Conservation (phyloP, 2,888 invertebrate species). For the Sabatieria punctata region DNA sequence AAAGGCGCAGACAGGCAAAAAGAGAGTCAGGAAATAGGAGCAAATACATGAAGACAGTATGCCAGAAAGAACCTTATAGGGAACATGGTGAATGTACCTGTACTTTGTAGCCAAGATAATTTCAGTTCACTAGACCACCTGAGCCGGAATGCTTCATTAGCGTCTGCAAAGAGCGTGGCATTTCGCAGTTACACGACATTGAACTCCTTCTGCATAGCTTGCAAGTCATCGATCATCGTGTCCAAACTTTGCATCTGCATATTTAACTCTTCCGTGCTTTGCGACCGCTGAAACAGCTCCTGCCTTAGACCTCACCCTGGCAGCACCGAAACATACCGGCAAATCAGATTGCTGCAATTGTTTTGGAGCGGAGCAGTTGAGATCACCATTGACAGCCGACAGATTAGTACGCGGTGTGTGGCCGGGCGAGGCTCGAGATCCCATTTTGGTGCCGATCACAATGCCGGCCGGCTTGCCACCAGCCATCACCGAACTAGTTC, state of each 20-base stretch:
- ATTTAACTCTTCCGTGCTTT: conserved; percentile 18
- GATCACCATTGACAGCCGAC: not conserved
- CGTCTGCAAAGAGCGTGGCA: too few relatives aligned
- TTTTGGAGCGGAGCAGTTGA: not conserved
- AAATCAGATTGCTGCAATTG: not conserved
- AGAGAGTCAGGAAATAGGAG: too few relatives aligned
- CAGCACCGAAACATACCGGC: not conserved
- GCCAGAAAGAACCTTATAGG: too few relatives aligned
- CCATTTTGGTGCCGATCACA: conserved; percentile 8
- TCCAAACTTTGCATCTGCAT: conserved; percentile 19
- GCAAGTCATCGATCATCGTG: conserved; percentile 24
- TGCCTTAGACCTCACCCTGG: not conserved
- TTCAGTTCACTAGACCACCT: too few relatives aligned
- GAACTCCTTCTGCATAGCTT: conserved; percentile 22
- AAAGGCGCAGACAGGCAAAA: too few relatives aligned
- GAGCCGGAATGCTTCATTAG: too few relatives aligned
- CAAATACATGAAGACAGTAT: too few relatives aligned
- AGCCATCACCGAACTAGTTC: not conserved
- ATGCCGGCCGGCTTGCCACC: conserved; percentile 5
- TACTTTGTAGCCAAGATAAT: too few relatives aligned
- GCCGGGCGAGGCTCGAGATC: too few relatives aligned
- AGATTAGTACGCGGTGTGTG: too few relatives aligned
- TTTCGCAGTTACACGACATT: conserved; percentile 1
- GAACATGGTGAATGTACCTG: too few relatives aligned
- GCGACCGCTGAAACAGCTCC: conserved; percentile 9